Conservation (phyloP, 2,797 vertebrate species). For the Enteromius viviparus region DNA sequence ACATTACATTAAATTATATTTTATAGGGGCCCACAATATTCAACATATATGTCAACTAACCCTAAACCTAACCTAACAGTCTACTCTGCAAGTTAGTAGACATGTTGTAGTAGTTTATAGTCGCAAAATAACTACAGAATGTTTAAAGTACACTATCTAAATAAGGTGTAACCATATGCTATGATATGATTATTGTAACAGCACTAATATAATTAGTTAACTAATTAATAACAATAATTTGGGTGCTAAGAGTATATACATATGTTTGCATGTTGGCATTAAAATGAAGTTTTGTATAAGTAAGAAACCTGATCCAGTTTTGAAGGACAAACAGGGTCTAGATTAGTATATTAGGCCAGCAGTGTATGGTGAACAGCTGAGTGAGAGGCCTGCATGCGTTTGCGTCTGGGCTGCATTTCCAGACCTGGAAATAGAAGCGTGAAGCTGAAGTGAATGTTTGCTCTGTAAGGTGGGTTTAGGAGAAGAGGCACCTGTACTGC, state of each 20-base stretch:
- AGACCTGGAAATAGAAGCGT: conserved; percentile 73
- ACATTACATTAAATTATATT: too few species aligned
- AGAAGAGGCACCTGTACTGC: conserved; percentile 70
- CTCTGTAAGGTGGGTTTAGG: conserved; percentile 72
- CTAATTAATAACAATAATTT: not conserved
- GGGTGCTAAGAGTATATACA: not conserved
- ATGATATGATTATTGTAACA: not conserved
- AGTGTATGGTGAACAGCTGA: conserved; percentile 14
- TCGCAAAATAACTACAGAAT: too few species aligned
- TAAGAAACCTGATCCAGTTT: not conserved
- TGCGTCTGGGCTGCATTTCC: not conserved
- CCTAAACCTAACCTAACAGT: too few species aligned
- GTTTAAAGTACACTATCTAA: too few species aligned
- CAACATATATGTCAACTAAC: too few species aligned
- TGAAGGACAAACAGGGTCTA: not conserved
- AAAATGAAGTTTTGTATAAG: not conserved
- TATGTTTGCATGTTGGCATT: not conserved
- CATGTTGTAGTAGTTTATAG: too few species aligned
- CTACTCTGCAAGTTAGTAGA: too few species aligned
- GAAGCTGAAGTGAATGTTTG: conserved; percentile 75
- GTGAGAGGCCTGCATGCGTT: conserved; percentile 13
- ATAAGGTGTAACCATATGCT: too few species aligned
- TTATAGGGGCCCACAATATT: too few species aligned
- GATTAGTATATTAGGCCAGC: not conserved
- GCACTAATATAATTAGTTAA: not conserved